Percentiles rank a stretch among this genome's conserved stretches.
These are phyloP conservation scores for Galaxea fascicularis DNA, from an alignment of 92 coral and sea anemone genomes.

Conservation along the genomic window DNA sequence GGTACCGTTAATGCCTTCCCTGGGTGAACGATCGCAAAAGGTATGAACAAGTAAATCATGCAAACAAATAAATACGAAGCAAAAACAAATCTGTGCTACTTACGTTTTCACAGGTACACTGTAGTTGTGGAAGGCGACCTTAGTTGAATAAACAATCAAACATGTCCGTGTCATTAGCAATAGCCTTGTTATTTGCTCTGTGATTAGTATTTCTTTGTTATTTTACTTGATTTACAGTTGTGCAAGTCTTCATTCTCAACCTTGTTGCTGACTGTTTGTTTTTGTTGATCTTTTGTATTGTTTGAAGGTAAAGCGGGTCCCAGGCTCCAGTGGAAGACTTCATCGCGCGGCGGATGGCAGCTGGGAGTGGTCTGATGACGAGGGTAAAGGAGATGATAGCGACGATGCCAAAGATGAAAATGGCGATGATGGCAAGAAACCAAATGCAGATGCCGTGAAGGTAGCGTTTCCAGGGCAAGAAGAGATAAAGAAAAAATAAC, in stretches of 20 bases:
- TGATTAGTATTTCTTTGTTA: no score
- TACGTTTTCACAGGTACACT: no score
- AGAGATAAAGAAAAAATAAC: no score
- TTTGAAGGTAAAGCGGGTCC: conserved; percentile 91
- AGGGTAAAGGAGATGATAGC: conserved; percentile 65
- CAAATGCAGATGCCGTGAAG: conserved; percentile 19
- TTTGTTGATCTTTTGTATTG: neutral
- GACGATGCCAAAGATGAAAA: conserved; percentile 18
- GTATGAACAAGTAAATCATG: conserved; percentile 27
- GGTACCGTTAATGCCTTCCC: conserved; percentile 86
- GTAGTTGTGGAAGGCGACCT: no score
- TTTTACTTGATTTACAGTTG: no score
- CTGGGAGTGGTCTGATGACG: conserved; percentile 99
- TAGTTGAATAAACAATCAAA: no score
- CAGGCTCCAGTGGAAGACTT: conserved; percentile 98
- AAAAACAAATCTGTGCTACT: neutral
- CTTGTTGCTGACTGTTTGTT: neutral
- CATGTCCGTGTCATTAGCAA: no score
- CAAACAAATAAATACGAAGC: neutral
- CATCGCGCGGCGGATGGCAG: conserved; percentile 90
- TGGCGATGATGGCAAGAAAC: conserved; percentile 9
- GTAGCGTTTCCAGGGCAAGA: neutral
- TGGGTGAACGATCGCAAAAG: conserved; percentile 94
- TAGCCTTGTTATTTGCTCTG: no score
- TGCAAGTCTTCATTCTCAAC: neutral